phyloP scores from a whole-genome alignment of 2,113 vertebrate genomes.

The Tetrax tetrax region DNA sequence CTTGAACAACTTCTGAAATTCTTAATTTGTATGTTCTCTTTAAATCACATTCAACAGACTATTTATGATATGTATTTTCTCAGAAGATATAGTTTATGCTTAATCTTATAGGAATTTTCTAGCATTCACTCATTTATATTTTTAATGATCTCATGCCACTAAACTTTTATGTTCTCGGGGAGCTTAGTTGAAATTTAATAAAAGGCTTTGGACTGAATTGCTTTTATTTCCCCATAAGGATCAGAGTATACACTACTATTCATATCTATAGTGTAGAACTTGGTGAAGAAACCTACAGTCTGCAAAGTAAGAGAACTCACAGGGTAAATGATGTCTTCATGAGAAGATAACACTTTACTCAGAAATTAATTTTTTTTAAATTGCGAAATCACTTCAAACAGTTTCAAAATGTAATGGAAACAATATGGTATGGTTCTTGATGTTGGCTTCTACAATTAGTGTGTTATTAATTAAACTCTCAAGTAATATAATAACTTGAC shows the following conservation, averaged over 20 bases:
- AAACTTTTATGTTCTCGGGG: not conserved
- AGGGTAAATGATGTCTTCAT: not conserved
- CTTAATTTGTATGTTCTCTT: not conserved
- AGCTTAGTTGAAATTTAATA: not conserved
- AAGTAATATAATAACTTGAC: constrained; percentile 73
- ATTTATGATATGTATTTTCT: not conserved
- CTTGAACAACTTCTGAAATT: not conserved
- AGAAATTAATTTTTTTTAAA: constrained; percentile 54
- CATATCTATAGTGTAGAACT: not conserved
- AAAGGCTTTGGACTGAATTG: not conserved
- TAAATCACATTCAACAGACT: not conserved
- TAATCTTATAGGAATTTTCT: not conserved
- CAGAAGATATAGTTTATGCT: not conserved
- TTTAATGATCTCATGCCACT: not conserved
- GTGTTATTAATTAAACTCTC: constrained; percentile 80
- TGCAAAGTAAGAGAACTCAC: not conserved
- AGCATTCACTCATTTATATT: not conserved
- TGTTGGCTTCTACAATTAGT: constrained; percentile 70
- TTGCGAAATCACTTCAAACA: constrained; percentile 71
- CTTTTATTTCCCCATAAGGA: not conserved
- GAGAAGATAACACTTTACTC: constrained; percentile 37
- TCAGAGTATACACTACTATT: not conserved
- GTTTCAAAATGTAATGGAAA: constrained; percentile 73
- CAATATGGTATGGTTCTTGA: constrained; percentile 73
- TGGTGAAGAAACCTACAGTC: not conserved